phyloP scores from a whole-genome alignment of 2,113 vertebrate genomes.

The Cyprinodon brontotheroides region DNA sequence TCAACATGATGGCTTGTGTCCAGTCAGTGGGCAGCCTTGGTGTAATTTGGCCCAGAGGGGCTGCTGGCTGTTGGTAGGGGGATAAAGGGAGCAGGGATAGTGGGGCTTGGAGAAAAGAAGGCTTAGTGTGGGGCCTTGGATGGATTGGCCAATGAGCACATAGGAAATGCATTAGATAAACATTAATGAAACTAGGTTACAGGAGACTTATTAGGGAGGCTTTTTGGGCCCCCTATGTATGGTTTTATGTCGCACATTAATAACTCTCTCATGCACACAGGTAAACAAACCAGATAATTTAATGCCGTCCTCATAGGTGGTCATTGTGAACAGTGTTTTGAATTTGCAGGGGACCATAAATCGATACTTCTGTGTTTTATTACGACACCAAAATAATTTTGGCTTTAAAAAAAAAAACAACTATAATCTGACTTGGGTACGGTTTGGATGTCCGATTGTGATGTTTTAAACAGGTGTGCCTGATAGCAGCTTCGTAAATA shows the following conservation, averaged over 20 bases:
- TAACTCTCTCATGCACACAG: conserved; percentile 78
- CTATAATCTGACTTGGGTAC: conserved; percentile 61
- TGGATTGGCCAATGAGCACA: conserved; percentile 70
- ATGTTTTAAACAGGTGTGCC: conserved; percentile 56
- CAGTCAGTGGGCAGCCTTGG: conserved; percentile 67
- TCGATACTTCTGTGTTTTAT: conserved; percentile 28
- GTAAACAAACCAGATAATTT: conserved; percentile 79
- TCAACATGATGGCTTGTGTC: conserved; percentile 62
- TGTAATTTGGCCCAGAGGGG: conserved; percentile 72
- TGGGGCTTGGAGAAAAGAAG: conserved; percentile 68
- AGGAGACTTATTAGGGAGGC: conserved; percentile 81
- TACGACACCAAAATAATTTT: conserved; percentile 12
- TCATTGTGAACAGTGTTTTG: conserved; percentile 52
- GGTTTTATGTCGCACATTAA: conserved; percentile 77
- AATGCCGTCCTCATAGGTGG: conserved; percentile 68
- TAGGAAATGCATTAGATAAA: conserved; percentile 82
- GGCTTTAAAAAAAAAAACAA: conserved; percentile 28
- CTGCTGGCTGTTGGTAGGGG: conserved; percentile 65
- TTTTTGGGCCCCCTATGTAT: conserved; percentile 73
- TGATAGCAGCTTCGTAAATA: conserved; percentile 69
- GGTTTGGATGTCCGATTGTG: conserved; percentile 58
- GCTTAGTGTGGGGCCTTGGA: conserved; percentile 72
- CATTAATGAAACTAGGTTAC: conserved; percentile 84
- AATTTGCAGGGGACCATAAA: conserved; percentile 45
- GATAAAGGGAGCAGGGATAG: conserved; percentile 66